Evolutionary conservation across 2,797 vertebrate species (phyloP).

Genomic region (Bradypus variegatus): DNA sequence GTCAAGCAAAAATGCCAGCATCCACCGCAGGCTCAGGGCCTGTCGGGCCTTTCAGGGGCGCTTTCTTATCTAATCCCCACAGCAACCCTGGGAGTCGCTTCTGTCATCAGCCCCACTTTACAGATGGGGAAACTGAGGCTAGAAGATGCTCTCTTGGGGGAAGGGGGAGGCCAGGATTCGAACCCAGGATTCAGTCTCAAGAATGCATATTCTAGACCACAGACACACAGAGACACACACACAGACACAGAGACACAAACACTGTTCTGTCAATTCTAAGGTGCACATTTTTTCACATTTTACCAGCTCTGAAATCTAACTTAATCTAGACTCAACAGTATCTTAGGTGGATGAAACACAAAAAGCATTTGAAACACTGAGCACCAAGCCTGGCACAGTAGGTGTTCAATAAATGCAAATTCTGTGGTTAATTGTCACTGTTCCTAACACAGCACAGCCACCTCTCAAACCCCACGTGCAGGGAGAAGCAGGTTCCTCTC

Average conservation of each 20-base stretch:
- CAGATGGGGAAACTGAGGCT: not conserved
- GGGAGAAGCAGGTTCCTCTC: too few relatives aligned
- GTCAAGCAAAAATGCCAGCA: not conserved
- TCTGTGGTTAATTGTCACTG: too few relatives aligned
- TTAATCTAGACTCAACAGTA: rapidly evolving
- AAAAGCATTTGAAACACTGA: not conserved
- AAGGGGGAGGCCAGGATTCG: not conserved
- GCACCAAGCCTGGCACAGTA: rapidly evolving
- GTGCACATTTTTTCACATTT: not conserved
- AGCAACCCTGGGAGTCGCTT: not conserved
- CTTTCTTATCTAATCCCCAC: not conserved
- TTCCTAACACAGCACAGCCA: too few relatives aligned
- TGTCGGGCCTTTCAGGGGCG: rapidly evolving
- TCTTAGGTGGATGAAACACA: not conserved
- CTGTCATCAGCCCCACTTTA: not conserved
- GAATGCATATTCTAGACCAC: not conserved
- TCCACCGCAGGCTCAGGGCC: not conserved
- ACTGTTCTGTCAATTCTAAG: rapidly evolving
- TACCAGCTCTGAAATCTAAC: not conserved
- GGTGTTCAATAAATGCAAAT: not conserved
- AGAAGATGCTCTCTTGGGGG: not conserved
- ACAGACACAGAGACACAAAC: not conserved
- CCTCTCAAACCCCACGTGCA: too few relatives aligned
- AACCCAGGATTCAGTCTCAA: not conserved
- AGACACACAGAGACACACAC: not conserved